Conservation (phyloP, 2,113 vertebrate genomes). For the Nyctibius bracteatus region DNA sequence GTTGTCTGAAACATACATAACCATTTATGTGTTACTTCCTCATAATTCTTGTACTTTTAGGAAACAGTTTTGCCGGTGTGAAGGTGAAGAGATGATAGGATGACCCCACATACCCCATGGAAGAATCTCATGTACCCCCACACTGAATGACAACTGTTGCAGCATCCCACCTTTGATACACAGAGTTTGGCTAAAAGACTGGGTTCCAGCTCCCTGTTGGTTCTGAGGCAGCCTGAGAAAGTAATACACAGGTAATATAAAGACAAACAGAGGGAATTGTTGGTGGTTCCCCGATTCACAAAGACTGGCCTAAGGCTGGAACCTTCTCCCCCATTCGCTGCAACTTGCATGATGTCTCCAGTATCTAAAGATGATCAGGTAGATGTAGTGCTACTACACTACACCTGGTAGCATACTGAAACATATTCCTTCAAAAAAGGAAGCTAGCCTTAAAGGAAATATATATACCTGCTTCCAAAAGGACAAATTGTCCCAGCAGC, state of each 20-base stretch:
- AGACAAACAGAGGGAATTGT: background rate
- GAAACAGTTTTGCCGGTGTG: background rate
- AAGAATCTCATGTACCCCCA: background rate
- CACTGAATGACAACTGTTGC: background rate
- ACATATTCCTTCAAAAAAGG: background rate
- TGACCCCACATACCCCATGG: background rate
- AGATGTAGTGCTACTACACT: background rate
- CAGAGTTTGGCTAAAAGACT: background rate
- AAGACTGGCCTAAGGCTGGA: background rate
- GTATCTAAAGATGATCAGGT: background rate
- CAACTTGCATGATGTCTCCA: background rate
- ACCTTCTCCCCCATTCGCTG: background rate
- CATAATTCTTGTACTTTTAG: background rate
- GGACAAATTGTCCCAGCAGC: conserved; percentile 78
- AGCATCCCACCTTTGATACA: background rate
- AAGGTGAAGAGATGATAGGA: background rate
- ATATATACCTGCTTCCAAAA: conserved; percentile 82
- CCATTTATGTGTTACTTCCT: background rate
- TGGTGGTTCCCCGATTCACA: background rate
- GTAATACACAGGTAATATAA: background rate
- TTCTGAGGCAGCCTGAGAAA: background rate
- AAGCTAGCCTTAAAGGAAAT: background rate
- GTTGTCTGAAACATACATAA: conserved; percentile 79
- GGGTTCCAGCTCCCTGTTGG: background rate
- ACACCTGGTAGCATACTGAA: background rate